These are phyloP conservation scores for Brachionus rotundiformis DNA, from an alignment of 1,140 invertebrate species.

Conservation along the genomic window DNA sequence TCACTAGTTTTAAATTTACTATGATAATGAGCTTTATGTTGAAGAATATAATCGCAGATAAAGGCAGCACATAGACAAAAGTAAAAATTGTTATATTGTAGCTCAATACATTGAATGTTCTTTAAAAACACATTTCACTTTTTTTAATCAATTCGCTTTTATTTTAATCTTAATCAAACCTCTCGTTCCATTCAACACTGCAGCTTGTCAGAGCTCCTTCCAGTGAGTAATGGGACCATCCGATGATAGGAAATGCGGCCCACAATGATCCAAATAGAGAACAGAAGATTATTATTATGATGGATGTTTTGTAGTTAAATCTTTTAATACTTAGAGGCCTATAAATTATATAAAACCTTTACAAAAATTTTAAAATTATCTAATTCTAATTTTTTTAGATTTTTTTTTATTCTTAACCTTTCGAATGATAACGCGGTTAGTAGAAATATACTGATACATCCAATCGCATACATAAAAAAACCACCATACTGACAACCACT, in stretches of 20 bases:
- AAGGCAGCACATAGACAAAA: slow-evolving; percentile 41
- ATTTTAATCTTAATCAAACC: not conserved
- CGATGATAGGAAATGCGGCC: not conserved
- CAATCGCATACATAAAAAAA: slow-evolving; percentile 40
- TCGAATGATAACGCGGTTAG: not conserved
- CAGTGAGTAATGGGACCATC: slow-evolving; percentile 39
- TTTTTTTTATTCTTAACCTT: too few species aligned
- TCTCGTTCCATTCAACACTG: slow-evolving; percentile 51
- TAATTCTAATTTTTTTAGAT: too few species aligned
- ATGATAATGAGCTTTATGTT: slow-evolving; percentile 40
- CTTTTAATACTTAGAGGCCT: not conserved
- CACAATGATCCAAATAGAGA: not conserved
- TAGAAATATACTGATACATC: slow-evolving; percentile 29
- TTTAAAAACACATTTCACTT: not conserved
- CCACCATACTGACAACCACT: not conserved
- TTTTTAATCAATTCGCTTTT: too few species aligned
- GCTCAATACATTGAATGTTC: slow-evolving; percentile 28
- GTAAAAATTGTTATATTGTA: slow-evolving; percentile 48
- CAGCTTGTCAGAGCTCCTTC: slow-evolving; percentile 46
- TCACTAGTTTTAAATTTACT: not conserved
- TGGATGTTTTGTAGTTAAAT: not conserved
- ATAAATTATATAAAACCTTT: slow-evolving; percentile 13
- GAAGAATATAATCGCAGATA: not conserved
- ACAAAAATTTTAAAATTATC: not conserved
- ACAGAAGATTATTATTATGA: not conserved